These are phyloP conservation scores for Fistularia tabacaria DNA, from an alignment of 2,797 vertebrate genomes.

Conservation along the genomic window DNA sequence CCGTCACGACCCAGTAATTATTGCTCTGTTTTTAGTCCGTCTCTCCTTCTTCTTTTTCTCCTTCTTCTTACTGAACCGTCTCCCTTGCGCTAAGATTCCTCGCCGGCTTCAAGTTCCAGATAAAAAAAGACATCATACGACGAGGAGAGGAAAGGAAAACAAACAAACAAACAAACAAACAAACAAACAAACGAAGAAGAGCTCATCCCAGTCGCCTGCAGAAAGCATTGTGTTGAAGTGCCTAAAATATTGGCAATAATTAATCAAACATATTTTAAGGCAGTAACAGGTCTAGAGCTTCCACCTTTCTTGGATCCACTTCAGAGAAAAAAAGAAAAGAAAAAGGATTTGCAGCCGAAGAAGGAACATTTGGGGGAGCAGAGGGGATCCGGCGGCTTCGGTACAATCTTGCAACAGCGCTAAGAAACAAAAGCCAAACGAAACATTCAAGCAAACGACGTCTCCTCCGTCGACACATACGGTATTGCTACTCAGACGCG, in stretches of 20 bases:
- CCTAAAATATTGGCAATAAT: constrained; percentile 60
- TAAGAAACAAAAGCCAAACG: constrained; percentile 42
- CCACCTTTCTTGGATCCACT: constrained; percentile 42
- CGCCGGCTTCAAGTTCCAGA: constrained; percentile 50
- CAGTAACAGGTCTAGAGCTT: constrained; percentile 62
- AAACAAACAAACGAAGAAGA: constrained; percentile 8
- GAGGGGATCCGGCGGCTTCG: constrained; percentile 51
- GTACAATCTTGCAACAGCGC: constrained; percentile 62
- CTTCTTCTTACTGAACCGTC: constrained; percentile 34
- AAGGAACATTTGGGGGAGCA: constrained; percentile 56
- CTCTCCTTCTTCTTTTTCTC: constrained; percentile 37
- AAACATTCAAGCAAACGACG: constrained; percentile 7
- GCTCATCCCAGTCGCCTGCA: constrained; percentile 29
- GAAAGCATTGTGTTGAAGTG: constrained; percentile 51
- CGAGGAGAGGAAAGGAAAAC: constrained; percentile 31
- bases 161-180: constrained; percentile 19
- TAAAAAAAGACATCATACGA: constrained; percentile 42
- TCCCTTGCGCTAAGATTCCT: constrained; percentile 41
- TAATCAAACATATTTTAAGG: constrained; percentile 69
- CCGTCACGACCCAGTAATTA: constrained; percentile 73
- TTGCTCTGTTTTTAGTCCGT: constrained; percentile 75
- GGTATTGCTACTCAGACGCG: constrained; percentile 69
- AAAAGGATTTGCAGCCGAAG: constrained; percentile 37
- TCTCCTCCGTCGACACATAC: constrained; percentile 57
- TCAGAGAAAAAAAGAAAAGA: constrained; percentile 13